These are phyloP conservation scores for Macaria liturata DNA, from an alignment of 2,888 invertebrate genomes.

Conservation along the genomic window DNA sequence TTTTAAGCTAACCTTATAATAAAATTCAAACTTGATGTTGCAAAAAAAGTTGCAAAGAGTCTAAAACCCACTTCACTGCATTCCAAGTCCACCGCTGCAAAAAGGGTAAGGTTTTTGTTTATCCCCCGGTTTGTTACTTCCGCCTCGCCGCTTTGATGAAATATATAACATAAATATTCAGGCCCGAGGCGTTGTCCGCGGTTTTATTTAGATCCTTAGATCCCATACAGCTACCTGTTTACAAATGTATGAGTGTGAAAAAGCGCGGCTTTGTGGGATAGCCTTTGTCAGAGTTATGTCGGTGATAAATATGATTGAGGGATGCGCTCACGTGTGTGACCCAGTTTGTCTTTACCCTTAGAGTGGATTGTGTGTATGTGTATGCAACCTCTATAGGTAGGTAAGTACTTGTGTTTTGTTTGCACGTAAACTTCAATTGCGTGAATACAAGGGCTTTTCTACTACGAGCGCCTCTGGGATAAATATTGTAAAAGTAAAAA, in stretches of 20 bases:
- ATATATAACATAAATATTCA: constrained; percentile 41
- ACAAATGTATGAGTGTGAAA: constrained; percentile 48
- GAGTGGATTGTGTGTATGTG: no score
- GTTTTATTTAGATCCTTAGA: constrained; percentile 48
- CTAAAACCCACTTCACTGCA: constrained; percentile 10
- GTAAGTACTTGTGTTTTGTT: no score
- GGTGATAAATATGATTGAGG: constrained; percentile 8
- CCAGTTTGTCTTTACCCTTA: constrained; percentile 11
- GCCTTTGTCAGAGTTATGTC: constrained; percentile 22
- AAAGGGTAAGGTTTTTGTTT: constrained; percentile 59
- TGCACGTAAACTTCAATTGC: no score
- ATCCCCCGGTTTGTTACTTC: constrained; percentile 59
- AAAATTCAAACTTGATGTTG: no score
- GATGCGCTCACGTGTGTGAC: constrained; percentile 8
- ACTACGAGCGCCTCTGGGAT: no score
- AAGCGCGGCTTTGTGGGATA: constrained; percentile 34
- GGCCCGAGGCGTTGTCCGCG: constrained; percentile 41
- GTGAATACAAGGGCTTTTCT: no score
- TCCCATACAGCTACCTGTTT: constrained; percentile 44
- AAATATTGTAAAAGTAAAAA: no score
- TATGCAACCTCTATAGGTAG: no score
- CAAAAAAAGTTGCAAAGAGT: no score
- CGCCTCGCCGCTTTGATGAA: constrained; percentile 57
- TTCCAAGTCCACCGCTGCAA: constrained; percentile 15
- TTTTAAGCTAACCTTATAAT: no score